Base-by-base conservation (phyloP, 92 coral and sea anemone species). In the Porites evermanni region DNA sequence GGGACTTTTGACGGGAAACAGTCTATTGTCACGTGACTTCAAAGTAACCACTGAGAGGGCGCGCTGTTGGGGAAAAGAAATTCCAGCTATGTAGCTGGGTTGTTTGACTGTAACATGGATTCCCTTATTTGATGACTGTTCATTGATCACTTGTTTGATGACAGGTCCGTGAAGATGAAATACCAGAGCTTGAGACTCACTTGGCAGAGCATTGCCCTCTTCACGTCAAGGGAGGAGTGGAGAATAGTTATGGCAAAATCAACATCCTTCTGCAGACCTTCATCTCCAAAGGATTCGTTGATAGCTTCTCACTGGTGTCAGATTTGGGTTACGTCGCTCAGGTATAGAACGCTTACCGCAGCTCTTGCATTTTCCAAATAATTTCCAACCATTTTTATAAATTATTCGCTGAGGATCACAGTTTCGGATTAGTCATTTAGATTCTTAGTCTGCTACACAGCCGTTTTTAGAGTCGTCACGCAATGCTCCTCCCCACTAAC, bases 151-250 rank as follows among this genome's bases (percentile, higher is more conserved):
- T 11, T 53, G 3, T 58, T 75, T 80, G 18, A 53, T 61, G 64
- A 12, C 89, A 97, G 99, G 99, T 97, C 56, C 99, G 99, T 12
- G 99, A 97, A 3, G 99, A 97, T 72, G 99, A 97, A 87, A 60
- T 91, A 52, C 60, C 88, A 23, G 99, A 97, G 47, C 96, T 97
- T 18, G 95, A 97, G 82, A 69, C 71, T 38, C 99, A 95, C 73
- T 61, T 86, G 13, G 76, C 67, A 58, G 97, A 95, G 16, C 69
- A 95, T 84, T 97, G 99, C 70, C 44, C 61, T 8, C 72, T 85
- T 11, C 81, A 88, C 9, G 99, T 94, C 38, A 95, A 92, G 67
- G 99, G 99, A 23, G 99, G 99, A 6, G 95, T 91, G 3, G 99
- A 97, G 84, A 97, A 97, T 86, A 74, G 84, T 16, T 92, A 95